A percentile compares a stretch with the other conserved stretches of the same genome.
These are phyloP conservation scores for Strigops habroptila DNA, from an alignment of 2,113 vertebrate genomes.

Conservation along the genomic window DNA sequence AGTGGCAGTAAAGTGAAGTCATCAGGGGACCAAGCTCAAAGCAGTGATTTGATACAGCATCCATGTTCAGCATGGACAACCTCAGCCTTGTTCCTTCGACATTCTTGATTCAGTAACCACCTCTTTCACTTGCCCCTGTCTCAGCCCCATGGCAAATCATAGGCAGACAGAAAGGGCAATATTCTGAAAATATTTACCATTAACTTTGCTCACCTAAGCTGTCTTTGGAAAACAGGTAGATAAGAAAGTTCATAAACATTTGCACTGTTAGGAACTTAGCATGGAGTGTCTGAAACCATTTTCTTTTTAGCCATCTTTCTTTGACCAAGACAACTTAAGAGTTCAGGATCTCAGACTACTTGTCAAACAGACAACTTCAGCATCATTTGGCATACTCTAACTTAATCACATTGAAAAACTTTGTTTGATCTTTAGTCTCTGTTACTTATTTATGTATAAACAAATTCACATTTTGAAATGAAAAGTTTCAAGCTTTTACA, in stretches of 20 bases:
- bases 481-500: not conserved
- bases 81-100: not conserved
- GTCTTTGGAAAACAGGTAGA: not conserved
- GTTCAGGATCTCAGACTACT: not conserved
- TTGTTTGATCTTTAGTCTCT: not conserved
- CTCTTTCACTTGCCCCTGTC: not conserved
- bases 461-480: not conserved
- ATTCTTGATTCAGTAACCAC: not conserved
- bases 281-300: not conserved
- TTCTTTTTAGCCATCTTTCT: not conserved
- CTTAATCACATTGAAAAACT: not conserved
- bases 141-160: not conserved
- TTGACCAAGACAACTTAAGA: not conserved
- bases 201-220: not conserved
- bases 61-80: not conserved
- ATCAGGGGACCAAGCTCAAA: not conserved
- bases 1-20: not conserved
- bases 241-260: not conserved
- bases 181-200: not conserved
- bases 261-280: not conserved
- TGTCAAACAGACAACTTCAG: not conserved
- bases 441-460: not conserved
- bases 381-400: not conserved
- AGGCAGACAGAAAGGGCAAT: not conserved
- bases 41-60: not conserved